Evolutionary conservation across 2,888 invertebrate genomes (phyloP).

Genomic region (Drosophila macrothrix): DNA sequence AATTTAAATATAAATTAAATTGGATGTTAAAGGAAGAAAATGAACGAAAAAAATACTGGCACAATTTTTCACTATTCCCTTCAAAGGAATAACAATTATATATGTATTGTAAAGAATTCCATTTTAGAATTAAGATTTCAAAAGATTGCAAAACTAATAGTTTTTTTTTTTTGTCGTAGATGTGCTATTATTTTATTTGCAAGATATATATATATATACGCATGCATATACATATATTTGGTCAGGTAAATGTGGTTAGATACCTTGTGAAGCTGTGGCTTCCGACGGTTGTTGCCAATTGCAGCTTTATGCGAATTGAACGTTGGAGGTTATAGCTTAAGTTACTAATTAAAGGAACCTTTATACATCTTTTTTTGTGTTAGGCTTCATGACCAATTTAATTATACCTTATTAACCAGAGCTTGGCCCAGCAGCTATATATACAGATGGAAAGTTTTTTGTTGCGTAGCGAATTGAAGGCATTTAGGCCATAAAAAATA

Average conservation of each 20-base stretch:
- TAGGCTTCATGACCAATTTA: constrained; percentile 36
- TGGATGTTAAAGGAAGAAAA: background rate
- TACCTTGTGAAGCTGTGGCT: constrained; percentile 25
- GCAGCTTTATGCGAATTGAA: constrained; percentile 19
- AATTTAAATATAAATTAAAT: background rate
- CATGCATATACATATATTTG: no score
- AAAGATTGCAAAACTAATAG: background rate
- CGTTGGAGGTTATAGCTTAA: background rate
- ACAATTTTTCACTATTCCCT: background rate
- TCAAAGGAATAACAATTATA: background rate
- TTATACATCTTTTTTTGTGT: constrained; percentile 16
- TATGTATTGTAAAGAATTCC: background rate
- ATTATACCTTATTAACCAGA: constrained; percentile 52
- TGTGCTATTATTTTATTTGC: background rate
- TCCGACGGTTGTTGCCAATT: constrained; percentile 11
- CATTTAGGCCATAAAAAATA: background rate
- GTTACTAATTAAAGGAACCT: constrained; percentile 35
- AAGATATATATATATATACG: background rate
- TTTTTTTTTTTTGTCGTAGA: background rate
- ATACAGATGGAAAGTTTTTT: background rate
- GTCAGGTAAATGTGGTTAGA: constrained; percentile 12
- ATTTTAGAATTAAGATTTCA: background rate
- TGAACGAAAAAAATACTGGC: background rate
- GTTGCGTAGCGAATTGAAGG: background rate
- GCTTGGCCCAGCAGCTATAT: constrained; percentile 3